Evolutionary conservation across 2,888 invertebrate genomes (phyloP).

Genomic region (Lepidocyrtoides sp.): DNA sequence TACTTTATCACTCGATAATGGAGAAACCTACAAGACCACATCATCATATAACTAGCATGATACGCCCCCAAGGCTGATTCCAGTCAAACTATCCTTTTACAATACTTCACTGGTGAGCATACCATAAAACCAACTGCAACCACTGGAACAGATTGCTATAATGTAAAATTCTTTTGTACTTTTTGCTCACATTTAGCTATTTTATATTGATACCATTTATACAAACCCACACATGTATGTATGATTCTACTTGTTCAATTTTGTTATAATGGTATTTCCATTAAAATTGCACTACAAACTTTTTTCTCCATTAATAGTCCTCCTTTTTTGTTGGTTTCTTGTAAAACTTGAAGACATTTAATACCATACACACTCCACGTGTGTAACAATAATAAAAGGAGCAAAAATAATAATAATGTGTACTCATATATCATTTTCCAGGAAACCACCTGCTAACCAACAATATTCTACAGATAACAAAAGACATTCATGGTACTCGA

Average conservation of each 20-base stretch:
- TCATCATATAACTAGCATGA: background rate
- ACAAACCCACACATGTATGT: background rate
- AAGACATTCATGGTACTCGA: background rate
- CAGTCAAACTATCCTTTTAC: background rate
- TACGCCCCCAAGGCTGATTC: conserved; percentile 12
- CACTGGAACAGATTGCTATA: background rate
- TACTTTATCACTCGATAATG: conserved; percentile 49
- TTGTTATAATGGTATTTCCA: too few relatives aligned
- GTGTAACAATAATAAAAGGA: background rate
- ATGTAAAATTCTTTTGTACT: too few relatives aligned
- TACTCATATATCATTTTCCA: conserved; percentile 25
- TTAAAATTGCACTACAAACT: too few relatives aligned
- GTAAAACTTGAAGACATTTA: background rate
- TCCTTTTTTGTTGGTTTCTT: background rate
- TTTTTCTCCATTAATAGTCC: background rate
- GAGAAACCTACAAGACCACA: conserved; percentile 35
- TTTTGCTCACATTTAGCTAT: too few relatives aligned
- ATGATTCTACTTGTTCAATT: background rate
- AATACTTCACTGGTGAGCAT: background rate
- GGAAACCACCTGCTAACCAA: conserved; percentile 43
- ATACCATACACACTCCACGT: background rate
- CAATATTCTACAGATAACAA: conserved; percentile 29
- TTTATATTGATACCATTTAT: too few relatives aligned
- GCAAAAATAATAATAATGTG: background rate
- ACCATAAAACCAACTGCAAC: background rate